Base-by-base conservation (phyloP, 1,140 invertebrate genomes). In the Gryllus bimaculatus region DNA sequence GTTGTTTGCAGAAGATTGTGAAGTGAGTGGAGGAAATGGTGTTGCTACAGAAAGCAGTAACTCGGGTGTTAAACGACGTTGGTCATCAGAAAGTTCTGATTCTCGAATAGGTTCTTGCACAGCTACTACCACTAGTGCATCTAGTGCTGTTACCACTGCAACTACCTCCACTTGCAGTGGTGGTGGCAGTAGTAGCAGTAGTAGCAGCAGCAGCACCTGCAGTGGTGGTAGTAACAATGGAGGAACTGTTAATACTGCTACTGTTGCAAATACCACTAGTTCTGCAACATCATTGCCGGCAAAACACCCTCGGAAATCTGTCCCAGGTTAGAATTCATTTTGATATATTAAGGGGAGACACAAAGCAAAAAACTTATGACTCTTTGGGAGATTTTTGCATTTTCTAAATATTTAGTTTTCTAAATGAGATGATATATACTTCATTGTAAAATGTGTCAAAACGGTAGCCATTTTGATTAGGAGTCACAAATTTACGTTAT, bases 321-420 rank as follows among this genome's bases (percentile, higher is more conserved):
- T 87, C 80, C 86, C 86, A 80, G 86, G 87, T 87, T 66, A 13
- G 10, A 18, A n/a, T 39, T 39, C 10, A 47, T 80, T 54, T 75
- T 81, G 83, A 78, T 83, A 82, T 90, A 91, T 84, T 84, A 89
- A 79, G 89, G 91, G 86, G 89, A 39, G 26, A 39, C 26, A 39
- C 5, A 39, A 39, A 39, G 5, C 26, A 39, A 39, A 39, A 39
- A 39, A 2, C 26, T 39, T 39, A 39, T 1, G 5, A 1, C 1
- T 39, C 1, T 39, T 39, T 39, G 26, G 26, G 26, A 5, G 26
- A 39, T 39, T 39, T 39, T 39, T 39, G 5, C 26, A 39, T 39
- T 39, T 39, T 39, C 26, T 39, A 39, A 39, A 39, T 39, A 39
- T 39, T 39, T 39, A 39, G 26, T 39, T 39, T 39, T 39, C 1